Conservation (phyloP, 2,888 invertebrate species). For the Leptogaster cylindrica region DNA sequence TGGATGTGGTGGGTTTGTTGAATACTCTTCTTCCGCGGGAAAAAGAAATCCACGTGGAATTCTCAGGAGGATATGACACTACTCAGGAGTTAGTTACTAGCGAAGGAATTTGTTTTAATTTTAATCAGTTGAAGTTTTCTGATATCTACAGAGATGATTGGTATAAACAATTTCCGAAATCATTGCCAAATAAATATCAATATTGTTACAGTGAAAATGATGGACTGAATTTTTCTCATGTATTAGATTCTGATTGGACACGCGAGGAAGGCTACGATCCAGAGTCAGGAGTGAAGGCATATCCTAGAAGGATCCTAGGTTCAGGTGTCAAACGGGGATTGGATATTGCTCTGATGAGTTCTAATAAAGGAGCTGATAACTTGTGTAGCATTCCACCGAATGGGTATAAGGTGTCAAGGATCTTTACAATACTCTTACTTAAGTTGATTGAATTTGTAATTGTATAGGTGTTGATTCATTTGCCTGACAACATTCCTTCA, state of each 20-base stretch:
- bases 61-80: neutral
- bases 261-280: neutral
- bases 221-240: neutral
- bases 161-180: neutral
- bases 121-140: conserved; percentile 65
- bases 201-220: neutral
- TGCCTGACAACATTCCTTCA: conserved; percentile 61
- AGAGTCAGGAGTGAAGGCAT: neutral
- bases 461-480: conserved; percentile 13
- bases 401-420: conserved; percentile 56
- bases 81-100: conserved; percentile 58
- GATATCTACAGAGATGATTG: neutral
- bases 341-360: neutral
- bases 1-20: neutral
- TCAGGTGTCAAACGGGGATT: neutral
- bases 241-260: neutral
- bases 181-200: too few relatives aligned
- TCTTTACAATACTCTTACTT: neutral
- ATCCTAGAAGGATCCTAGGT: neutral
- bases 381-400: conserved; percentile 61
- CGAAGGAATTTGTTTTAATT: conserved; percentile 73
- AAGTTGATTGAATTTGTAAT: neutral
- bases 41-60: neutral
- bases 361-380: conserved; percentile 5
- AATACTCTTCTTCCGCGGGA: neutral